Conservation (phyloP, 2,797 vertebrate genomes). For the Sebastes cheni region DNA sequence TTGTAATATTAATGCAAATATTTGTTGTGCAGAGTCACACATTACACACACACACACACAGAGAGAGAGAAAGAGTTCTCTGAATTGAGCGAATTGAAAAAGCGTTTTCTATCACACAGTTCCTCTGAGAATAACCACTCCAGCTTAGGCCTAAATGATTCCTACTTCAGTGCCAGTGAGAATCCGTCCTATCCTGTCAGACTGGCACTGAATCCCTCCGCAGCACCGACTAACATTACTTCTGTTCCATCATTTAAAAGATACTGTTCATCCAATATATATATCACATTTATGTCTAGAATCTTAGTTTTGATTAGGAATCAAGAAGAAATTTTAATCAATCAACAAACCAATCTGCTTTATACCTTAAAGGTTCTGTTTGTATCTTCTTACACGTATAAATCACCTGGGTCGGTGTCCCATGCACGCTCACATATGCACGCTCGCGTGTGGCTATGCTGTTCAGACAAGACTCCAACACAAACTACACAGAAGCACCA, state of each 20-base stretch:
- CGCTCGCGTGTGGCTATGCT: too few species aligned
- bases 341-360: neutral
- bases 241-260: neutral
- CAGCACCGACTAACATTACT: neutral
- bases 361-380: too few species aligned
- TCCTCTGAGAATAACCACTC: slow-evolving; percentile 13
- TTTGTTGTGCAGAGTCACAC: neutral
- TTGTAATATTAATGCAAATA: slow-evolving; percentile 53
- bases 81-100: neutral
- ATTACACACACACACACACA: neutral
- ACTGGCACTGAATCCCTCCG: neutral
- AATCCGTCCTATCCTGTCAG: slow-evolving; percentile 6
- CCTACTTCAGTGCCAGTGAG: slow-evolving; percentile 9
- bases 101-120: slow-evolving; percentile 10
- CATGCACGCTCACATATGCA: too few species aligned
- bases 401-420: too few species aligned
- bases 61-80: neutral
- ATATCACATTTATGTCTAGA: neutral
- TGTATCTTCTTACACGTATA: too few species aligned
- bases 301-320: neutral
- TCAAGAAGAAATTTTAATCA: neutral
- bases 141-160: slow-evolving; percentile 2
- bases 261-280: neutral
- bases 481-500: too few species aligned
- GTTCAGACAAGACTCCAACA: too few species aligned